Conservation (phyloP, 1,140 invertebrate genomes). For the Orchesella cincta region DNA sequence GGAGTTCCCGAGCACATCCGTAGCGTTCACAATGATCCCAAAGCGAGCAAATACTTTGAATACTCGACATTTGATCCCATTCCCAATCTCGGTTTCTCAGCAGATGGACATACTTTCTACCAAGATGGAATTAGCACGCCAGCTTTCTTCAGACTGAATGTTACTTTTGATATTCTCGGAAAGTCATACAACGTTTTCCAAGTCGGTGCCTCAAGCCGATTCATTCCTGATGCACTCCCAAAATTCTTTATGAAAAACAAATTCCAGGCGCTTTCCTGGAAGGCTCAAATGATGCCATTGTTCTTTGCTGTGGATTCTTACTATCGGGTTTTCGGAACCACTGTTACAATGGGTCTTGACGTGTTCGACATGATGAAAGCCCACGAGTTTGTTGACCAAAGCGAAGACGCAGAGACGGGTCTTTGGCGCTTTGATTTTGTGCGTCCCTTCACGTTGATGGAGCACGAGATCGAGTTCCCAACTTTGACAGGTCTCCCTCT, state of each 20-base stretch:
- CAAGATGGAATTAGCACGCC: not conserved
- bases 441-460: not conserved
- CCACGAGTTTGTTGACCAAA: not conserved
- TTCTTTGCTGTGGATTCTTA: not conserved
- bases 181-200: conserved; percentile 1
- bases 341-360: conserved; percentile 1
- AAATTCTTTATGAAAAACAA: not conserved
- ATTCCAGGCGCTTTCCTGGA: not conserved
- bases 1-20: conserved; percentile 71
- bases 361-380: not conserved
- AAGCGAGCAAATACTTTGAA: conserved; percentile 69
- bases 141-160: not conserved
- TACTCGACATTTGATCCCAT: conserved; percentile 70
- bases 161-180: not conserved
- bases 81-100: conserved; percentile 69
- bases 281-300: not conserved
- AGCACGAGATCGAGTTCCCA: not conserved
- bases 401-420: not conserved
- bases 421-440: not conserved
- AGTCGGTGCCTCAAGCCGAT: not conserved
- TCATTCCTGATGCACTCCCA: not conserved
- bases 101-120: conserved; percentile 67
- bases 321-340: conserved; percentile 4
- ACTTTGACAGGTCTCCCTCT: not conserved
- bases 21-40: conserved; percentile 74